A percentile compares a stretch with the other conserved stretches of the same genome.
phyloP scores from a whole-genome alignment of 2,113 vertebrate genomes.

The Laticauda colubrina region DNA sequence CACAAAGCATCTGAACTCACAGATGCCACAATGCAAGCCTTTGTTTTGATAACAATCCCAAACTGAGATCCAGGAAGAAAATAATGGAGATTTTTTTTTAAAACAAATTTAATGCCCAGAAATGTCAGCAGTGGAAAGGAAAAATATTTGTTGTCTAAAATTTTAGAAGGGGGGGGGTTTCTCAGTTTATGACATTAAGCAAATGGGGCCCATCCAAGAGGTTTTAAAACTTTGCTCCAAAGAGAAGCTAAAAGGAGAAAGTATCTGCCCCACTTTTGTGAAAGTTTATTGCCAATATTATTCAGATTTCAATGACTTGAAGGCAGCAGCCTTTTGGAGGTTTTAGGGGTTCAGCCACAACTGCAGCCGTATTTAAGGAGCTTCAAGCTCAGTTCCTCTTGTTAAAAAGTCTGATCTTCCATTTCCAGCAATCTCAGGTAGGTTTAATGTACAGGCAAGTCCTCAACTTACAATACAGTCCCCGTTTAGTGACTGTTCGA shows the following conservation, averaged over 20 bases:
- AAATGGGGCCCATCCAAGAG: neutral
- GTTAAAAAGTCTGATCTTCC: neutral
- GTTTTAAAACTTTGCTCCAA: neutral
- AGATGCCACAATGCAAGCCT: neutral
- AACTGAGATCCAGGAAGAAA: neutral
- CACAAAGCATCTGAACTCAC: neutral
- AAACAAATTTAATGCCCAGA: neutral
- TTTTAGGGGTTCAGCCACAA: neutral
- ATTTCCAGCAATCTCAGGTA: neutral
- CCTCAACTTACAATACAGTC: neutral
- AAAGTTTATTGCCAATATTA: neutral
- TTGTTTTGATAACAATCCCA: conserved; percentile 1
- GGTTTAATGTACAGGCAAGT: neutral
- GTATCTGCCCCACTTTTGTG: neutral
- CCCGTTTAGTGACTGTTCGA: too few species aligned
- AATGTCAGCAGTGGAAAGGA: neutral
- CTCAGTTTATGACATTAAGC: too few species aligned
- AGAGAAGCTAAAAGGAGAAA: neutral
- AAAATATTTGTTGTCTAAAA: neutral
- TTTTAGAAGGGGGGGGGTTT: neutral
- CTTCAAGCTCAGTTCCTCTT: neutral
- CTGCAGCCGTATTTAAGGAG: too few species aligned
- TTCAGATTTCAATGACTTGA: neutral
- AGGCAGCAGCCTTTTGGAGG: neutral
- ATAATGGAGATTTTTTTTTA: neutral